These are phyloP conservation scores for Coptodon bakossiorum DNA, from an alignment of 2,113 vertebrate species.

Conservation along the genomic window DNA sequence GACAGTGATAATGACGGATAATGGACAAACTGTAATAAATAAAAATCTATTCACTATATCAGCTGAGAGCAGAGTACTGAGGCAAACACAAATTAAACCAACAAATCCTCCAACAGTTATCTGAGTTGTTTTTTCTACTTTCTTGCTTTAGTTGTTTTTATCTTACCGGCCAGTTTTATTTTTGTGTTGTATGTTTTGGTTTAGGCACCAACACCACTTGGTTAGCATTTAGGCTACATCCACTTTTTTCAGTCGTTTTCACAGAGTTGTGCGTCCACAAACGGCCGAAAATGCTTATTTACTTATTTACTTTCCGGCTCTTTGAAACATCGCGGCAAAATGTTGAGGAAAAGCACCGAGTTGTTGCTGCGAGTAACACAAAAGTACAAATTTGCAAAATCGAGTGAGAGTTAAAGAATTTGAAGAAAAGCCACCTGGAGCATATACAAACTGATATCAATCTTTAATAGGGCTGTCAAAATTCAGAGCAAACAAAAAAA, in stretches of 20 bases:
- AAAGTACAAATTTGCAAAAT: background rate
- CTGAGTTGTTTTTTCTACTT: background rate
- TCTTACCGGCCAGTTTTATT: background rate
- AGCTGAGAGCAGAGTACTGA: background rate
- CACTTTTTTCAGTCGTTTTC: background rate
- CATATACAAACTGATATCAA: background rate
- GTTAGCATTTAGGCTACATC: background rate
- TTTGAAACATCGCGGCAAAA: background rate
- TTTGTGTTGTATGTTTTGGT: background rate
- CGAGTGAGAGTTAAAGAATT: background rate
- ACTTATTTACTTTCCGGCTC: background rate
- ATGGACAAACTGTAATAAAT: background rate
- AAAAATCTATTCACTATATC: background rate
- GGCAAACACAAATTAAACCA: background rate
- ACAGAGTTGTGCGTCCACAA: background rate
- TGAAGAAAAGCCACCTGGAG: background rate
- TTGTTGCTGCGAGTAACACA: background rate
- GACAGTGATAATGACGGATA: background rate
- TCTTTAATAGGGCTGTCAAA: background rate
- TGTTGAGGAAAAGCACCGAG: background rate
- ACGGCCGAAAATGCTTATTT: fast-evolving
- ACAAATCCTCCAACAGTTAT: background rate
- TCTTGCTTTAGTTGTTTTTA: background rate
- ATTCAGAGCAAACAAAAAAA: background rate
- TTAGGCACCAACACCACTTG: background rate